Percentiles rank a stretch among this genome's conserved stretches.
Conservation (phyloP, 2,888 invertebrate species). For the Eledona agricola region DNA sequence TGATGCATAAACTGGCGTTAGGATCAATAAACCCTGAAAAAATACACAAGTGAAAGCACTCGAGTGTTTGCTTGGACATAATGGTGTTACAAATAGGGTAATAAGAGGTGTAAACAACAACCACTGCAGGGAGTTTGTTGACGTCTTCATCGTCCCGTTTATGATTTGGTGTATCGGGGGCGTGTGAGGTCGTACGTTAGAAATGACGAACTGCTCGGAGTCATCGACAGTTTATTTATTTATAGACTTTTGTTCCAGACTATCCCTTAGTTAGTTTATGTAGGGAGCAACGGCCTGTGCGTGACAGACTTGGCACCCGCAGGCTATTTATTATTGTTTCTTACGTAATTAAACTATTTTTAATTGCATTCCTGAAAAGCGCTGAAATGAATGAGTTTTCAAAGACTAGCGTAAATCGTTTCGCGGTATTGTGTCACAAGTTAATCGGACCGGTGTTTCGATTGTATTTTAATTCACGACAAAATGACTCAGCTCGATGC, state of each 20-base stretch:
- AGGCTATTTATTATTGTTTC: conserved; percentile 46
- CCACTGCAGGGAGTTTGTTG: no score
- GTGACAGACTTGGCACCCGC: conserved; percentile 49
- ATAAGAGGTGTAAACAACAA: neutral
- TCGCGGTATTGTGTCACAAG: no score
- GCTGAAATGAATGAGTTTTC: conserved; percentile 34
- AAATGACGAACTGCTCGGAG: conserved; percentile 44
- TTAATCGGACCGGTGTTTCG: no score
- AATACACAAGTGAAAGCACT: conserved; percentile 13
- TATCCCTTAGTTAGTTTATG: conserved; percentile 33
- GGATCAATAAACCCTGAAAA: conserved; percentile 13
- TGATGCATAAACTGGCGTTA: neutral
- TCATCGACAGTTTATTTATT: conserved; percentile 52
- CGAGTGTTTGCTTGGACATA: conserved; percentile 1
- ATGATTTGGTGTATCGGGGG: no score
- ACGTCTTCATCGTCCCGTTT: conserved; percentile 1
- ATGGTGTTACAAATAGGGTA: conserved; percentile 7
- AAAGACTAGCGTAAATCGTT: no score
- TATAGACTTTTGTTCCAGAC: conserved; percentile 48
- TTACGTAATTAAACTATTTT: conserved; percentile 48
- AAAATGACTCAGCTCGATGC: no score
- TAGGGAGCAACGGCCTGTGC: conserved; percentile 40
- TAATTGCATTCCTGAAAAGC: conserved; percentile 36
- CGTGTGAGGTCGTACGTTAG: no score
- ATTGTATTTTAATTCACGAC: no score